A percentile compares a stretch with the other conserved stretches of the same genome.
Conservation (phyloP, 2,797 vertebrate species). For the Merluccius polli region DNA sequence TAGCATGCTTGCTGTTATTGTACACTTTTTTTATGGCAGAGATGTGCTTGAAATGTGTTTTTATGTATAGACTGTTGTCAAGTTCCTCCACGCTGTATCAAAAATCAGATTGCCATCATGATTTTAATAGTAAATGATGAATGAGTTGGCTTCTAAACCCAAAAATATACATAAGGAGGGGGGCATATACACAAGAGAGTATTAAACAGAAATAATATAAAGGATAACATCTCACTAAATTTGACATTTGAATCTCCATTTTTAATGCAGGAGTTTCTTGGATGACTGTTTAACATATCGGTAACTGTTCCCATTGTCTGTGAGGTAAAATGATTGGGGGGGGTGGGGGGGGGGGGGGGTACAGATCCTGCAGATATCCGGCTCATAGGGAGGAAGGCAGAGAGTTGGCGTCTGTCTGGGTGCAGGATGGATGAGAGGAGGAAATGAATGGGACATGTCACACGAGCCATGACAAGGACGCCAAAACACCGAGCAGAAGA, state of each 20-base stretch:
- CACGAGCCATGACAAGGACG: constrained; percentile 28
- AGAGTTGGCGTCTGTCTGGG: constrained; percentile 52
- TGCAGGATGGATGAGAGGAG: constrained; percentile 63
- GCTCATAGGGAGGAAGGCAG: constrained; percentile 31
- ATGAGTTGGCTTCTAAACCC: not conserved
- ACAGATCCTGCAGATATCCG: constrained; percentile 41
- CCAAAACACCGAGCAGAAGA: not conserved
- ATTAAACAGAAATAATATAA: not conserved
- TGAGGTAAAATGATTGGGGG: constrained; percentile 50
- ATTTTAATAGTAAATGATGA: not conserved
- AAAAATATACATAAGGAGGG: not conserved
- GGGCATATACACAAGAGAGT: not conserved
- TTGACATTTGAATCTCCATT: constrained; percentile 42
- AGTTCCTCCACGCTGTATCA: not conserved
- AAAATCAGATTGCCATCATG: no score
- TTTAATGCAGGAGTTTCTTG: constrained; percentile 56
- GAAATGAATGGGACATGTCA: constrained; percentile 58
- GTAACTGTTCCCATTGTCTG: constrained; percentile 26
- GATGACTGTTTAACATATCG: constrained; percentile 45
- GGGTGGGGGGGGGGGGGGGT: not conserved
- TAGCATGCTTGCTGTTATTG: not conserved
- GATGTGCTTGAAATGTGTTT: not conserved
- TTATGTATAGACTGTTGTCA: not conserved
- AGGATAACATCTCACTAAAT: not conserved
- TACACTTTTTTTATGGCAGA: not conserved